A percentile compares a stretch with the other conserved stretches of the same genome.
Evolutionary conservation across 2,888 invertebrate genomes (phyloP).

Genomic region (Melinaea marsaeus): DNA sequence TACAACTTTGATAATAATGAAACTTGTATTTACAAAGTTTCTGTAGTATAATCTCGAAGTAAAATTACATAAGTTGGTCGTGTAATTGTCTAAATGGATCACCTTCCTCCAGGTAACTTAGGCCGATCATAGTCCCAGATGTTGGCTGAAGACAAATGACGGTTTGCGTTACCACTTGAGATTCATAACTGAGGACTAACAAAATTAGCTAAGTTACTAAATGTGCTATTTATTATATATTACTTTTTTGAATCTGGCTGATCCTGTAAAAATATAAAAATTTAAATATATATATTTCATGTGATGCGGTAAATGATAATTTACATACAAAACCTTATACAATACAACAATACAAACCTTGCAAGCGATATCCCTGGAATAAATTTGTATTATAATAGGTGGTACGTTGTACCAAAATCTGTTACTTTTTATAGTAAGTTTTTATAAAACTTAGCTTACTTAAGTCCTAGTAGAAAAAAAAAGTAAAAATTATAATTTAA

Average conservation of each 20-base stretch:
- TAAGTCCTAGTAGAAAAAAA: too few relatives aligned
- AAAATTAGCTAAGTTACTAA: background rate
- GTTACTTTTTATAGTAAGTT: too few relatives aligned
- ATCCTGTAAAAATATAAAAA: background rate
- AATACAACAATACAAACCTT: too few relatives aligned
- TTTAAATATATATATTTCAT: too few relatives aligned
- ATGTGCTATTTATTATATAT: background rate
- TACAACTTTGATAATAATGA: slow-evolving; percentile 5
- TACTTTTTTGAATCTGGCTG: too few relatives aligned
- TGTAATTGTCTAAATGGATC: slow-evolving; percentile 13
- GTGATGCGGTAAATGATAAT: too few relatives aligned
- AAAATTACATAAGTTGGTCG: slow-evolving; percentile 10
- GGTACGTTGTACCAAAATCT: too few relatives aligned
- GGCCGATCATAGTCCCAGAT: slow-evolving; percentile 18
- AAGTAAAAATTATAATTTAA: too few relatives aligned
- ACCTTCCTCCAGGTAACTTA: slow-evolving; percentile 17
- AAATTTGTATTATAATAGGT: too few relatives aligned
- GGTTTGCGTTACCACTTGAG: slow-evolving; percentile 8
- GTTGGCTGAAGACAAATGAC: slow-evolving; percentile 21
- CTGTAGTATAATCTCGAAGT: slow-evolving; percentile 11
- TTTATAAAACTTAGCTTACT: too few relatives aligned
- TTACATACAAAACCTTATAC: too few relatives aligned
- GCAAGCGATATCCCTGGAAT: too few relatives aligned
- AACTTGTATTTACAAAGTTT: slow-evolving; percentile 8
- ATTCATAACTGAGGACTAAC: slow-evolving; percentile 4